Conservation (phyloP, 2,113 vertebrate genomes). For the Pardalotus punctatus region DNA sequence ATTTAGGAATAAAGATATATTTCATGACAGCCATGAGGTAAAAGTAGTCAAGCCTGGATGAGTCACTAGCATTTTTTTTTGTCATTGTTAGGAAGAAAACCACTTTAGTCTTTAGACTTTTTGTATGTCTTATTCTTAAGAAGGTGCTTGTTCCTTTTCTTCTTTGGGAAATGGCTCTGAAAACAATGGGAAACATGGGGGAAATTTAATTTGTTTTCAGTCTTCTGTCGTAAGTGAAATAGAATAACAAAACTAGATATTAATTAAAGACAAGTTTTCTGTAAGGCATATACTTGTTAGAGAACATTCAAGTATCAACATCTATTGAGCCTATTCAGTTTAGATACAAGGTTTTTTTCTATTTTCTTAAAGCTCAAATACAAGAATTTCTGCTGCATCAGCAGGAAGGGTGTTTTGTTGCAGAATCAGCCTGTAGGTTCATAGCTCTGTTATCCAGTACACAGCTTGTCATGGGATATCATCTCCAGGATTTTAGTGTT, state of each 20-base stretch:
- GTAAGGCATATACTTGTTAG: not conserved
- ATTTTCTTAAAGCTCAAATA: not conserved
- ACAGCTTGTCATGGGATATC: not conserved
- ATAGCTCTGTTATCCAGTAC: not conserved
- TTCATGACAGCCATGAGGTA: constrained; percentile 38
- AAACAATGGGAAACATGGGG: not conserved
- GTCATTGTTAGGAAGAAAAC: not conserved
- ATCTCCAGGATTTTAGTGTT: not conserved
- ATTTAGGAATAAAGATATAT: constrained; percentile 41
- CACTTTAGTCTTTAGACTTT: not conserved
- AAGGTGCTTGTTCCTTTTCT: not conserved
- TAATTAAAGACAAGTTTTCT: not conserved
- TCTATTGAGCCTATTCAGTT: not conserved
- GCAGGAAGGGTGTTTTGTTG: not conserved
- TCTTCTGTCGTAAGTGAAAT: not conserved
- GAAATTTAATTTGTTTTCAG: not conserved
- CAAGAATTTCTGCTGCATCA: not conserved
- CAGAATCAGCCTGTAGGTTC: not conserved
- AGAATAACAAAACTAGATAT: not conserved
- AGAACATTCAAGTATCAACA: not conserved
- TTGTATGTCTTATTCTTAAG: not conserved
- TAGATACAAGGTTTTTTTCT: not conserved
- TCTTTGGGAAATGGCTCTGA: not conserved
- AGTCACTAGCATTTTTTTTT: not conserved
- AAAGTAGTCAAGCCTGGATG: not conserved